Base-by-base conservation (phyloP, 1,140 invertebrate genomes). In the Drosophila asahinai region DNA sequence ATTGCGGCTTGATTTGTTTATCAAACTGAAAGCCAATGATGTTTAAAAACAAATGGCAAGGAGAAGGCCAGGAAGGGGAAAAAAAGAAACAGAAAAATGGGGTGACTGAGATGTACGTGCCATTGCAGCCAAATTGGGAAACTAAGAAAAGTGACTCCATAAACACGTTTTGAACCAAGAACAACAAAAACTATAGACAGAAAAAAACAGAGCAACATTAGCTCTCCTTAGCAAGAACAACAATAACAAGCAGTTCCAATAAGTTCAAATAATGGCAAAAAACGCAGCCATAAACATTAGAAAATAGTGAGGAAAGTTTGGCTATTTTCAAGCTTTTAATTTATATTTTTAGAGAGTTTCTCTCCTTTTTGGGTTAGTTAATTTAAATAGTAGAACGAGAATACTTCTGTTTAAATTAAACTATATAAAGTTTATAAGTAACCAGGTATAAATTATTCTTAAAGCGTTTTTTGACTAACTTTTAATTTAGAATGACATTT, bases 1-100 rank as follows among this genome's bases (percentile, higher is more conserved):
- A 73, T 73, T 58, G 60, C 47, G 55, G 48, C 77, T 65, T 86
- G 81, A 74, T 86, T 86, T 84, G 82, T 77, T 84, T 86, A 74
- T 77, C 78, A 81, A 78, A 54, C 47, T 58, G 47, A 6, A 36
- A 54, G 66, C 65, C 63, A 62, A 75, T 79, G 22, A 58, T 59
- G 27, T 25, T 48, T 25, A 38, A 27, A 52, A 42, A 49, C 19
- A 45, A 45, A 43, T 36, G 38, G n/a, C 12, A 14, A 58, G 27
- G 33, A 11, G 33, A 30, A 33, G 45, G 30, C 27, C 11, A 42
- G 45, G 38, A n/a, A 19, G 43, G 11, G 7, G n/a, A 42, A 52
- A 19, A 40, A 5, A 15, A 30, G 1, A 48, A 8, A 47, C 17
- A 12, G 22, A 45, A 19, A 62, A 14, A 42, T 9, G 42, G 30